These are phyloP conservation scores for Poliocrania exsul DNA, from an alignment of 2,797 vertebrate species.

Conservation along the genomic window DNA sequence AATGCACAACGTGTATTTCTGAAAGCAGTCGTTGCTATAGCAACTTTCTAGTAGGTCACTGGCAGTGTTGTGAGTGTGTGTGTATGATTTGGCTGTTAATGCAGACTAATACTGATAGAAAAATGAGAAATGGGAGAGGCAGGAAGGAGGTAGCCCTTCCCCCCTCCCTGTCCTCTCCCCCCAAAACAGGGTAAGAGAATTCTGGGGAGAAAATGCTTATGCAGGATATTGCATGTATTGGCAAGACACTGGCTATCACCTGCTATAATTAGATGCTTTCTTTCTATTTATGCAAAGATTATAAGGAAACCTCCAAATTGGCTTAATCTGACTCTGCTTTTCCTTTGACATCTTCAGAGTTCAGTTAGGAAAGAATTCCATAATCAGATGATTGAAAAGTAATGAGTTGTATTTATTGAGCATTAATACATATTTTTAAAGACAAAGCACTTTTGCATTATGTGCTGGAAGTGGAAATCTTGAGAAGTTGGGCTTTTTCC, in stretches of 20 bases:
- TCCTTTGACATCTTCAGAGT: background rate
- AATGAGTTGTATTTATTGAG: background rate
- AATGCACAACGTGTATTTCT: constrained; percentile 96
- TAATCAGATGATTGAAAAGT: background rate
- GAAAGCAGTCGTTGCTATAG: constrained; percentile 90
- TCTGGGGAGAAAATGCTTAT: background rate
- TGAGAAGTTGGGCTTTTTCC: background rate
- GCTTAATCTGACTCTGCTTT: background rate
- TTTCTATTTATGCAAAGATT: constrained; percentile 1
- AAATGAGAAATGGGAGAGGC: constrained; percentile 76
- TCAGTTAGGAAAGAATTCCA: background rate
- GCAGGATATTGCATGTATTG: background rate
- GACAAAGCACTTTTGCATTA: background rate
- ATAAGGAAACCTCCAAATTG: background rate
- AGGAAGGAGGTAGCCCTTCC: constrained; percentile 59
- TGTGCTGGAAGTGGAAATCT: background rate
- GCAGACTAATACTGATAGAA: constrained; percentile 83
- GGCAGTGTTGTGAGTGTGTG: constrained; percentile 81
- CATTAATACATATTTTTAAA: background rate
- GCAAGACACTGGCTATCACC: background rate
- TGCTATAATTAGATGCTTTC: background rate
- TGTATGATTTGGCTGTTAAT: constrained; percentile 92
- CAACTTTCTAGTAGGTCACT: constrained; percentile 92
- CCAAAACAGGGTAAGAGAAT: background rate
- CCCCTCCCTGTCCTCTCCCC: background rate